Base-by-base conservation (phyloP, 2,113 vertebrate genomes). In the Pterocles orientalis region DNA sequence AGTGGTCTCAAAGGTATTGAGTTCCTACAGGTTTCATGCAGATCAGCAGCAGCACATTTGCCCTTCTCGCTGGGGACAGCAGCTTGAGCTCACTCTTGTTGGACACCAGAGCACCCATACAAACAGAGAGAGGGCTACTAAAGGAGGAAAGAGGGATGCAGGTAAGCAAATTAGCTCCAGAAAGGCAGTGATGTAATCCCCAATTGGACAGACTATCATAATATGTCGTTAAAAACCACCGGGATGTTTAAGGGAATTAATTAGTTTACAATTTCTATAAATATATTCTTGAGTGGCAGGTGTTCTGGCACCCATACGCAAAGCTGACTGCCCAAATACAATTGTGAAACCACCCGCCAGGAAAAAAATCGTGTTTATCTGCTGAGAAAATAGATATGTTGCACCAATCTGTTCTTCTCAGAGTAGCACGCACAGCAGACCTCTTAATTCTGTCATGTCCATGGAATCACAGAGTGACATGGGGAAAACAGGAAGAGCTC, bases 251-350 rank as follows among this genome's bases (percentile, higher is more conserved):
- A 90, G 85, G 19, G 51, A 95, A 95, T 92, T 93, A 97, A 97
- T 92, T 92, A 91, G 84, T 95, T 98, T 97, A 94, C 47, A 87
- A n/a, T 82, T 95, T 96, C 88, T 95, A 90, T 92, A 97, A 97
- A 96, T 94, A 88, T 4, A 45, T 89, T 92, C 43, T 79, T 96
- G 96, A 90, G 50, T 94, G 83, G 47, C 82, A 96, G 75, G 68
- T 95, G 69, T 96, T 95, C 86, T 92, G 19, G 62, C 60, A 97
- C 48, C 84, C 79, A 65, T 96, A 92, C 94, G 77, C 75, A 89
- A 95, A 95, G 33, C 60, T 92, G 82, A 91, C 51, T 94, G 65
- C 19, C 85, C 51, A 76, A 97, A 85, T 66, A 78, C 77, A 95
- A 94, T 76, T 97, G 72, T 6, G n/a, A 95, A 94, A 83, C 87